Conservation (phyloP, 2,113 vertebrate species). For the Oreochromis niloticus region DNA sequence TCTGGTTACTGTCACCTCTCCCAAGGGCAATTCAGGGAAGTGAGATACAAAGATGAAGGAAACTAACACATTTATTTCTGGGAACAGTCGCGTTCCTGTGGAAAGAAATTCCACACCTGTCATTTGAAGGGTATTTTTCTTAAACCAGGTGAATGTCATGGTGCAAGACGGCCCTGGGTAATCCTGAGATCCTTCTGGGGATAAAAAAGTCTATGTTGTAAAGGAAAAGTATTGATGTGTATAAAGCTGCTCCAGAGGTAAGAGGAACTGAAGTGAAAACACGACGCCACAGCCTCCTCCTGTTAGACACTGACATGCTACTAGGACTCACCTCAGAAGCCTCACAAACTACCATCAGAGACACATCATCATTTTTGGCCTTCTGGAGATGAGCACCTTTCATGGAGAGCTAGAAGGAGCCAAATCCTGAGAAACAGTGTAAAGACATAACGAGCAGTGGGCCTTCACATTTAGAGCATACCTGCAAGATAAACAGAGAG, state of each 20-base stretch:
- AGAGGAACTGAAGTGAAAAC: neutral
- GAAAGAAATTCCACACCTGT: neutral
- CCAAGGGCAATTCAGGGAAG: neutral
- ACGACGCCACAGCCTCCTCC: neutral
- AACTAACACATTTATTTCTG: fast-evolving
- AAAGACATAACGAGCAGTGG: neutral
- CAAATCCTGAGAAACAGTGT: neutral
- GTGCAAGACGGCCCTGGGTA: neutral
- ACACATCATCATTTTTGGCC: neutral
- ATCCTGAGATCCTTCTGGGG: neutral
- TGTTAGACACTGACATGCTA: neutral
- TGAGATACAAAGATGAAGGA: neutral
- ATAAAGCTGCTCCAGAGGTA: neutral
- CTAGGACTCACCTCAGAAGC: neutral
- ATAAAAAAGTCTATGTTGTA: neutral
- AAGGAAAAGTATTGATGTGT: neutral
- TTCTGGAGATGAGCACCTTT: neutral
- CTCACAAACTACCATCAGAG: neutral
- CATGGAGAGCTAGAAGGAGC: neutral
- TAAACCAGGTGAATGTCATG: neutral
- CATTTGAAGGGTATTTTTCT: neutral
- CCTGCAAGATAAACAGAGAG: neutral
- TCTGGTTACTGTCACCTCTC: neutral
- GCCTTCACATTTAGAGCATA: neutral
- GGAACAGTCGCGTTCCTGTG: neutral